Evolutionary conservation across 2,888 invertebrate species (phyloP).

Genomic region (Nomada flava): DNA sequence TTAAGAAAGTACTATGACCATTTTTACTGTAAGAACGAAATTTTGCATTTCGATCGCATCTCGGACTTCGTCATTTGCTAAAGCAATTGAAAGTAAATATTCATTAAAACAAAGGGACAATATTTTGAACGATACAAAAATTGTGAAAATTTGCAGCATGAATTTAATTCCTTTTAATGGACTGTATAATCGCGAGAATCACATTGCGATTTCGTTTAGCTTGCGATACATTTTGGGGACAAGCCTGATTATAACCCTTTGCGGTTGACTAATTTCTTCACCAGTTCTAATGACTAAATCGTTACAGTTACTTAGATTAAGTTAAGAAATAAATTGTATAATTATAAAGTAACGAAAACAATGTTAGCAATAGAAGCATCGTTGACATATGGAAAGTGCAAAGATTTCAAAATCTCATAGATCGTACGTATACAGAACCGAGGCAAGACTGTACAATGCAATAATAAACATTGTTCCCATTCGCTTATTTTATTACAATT

Average conservation of each 20-base stretch:
- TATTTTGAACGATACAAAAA: not conserved
- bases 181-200: not conserved
- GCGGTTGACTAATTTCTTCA: not conserved
- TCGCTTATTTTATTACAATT: not conserved
- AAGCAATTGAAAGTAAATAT: not conserved
- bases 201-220: not conserved
- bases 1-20: slow-evolving; percentile 18
- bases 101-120: not conserved
- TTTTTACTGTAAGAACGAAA: not conserved
- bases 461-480: not conserved
- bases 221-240: slow-evolving; percentile 7
- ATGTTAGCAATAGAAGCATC: not conserved
- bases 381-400: slow-evolving; percentile 1
- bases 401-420: slow-evolving; percentile 6
- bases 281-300: not conserved
- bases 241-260: slow-evolving; percentile 27
- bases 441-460: not conserved
- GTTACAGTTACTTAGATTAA: no score
- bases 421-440: slow-evolving; percentile 2
- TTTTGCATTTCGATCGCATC: no score
- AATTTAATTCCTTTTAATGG: slow-evolving; percentile 19
- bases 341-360: not conserved
- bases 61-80: not conserved
- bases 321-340: no score
- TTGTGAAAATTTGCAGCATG: not conserved